Evolutionary conservation across 2,113 vertebrate species (phyloP).

Genomic region (Pseudopipra pipra): DNA sequence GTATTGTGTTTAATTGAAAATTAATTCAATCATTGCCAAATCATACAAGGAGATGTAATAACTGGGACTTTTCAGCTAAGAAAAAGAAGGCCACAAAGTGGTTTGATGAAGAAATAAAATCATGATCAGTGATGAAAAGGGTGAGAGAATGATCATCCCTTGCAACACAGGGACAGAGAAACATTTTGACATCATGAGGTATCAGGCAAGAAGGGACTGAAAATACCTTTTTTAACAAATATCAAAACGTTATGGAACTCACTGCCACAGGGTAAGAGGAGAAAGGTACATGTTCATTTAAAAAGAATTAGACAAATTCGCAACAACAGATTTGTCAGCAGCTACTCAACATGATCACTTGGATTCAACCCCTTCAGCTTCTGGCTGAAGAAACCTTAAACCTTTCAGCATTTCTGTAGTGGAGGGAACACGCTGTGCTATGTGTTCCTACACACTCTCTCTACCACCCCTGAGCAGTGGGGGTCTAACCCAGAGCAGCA

Average conservation of each 20-base stretch:
- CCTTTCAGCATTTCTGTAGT: not conserved
- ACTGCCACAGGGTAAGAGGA: not conserved
- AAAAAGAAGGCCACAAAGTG: not conserved
- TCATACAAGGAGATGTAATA: not conserved
- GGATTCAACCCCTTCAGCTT: not conserved
- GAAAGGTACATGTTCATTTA: not conserved
- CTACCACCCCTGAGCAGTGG: not conserved
- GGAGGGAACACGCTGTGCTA: not conserved
- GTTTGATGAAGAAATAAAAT: not conserved
- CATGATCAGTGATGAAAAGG: not conserved
- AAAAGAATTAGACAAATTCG: not conserved
- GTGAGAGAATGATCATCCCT: not conserved
- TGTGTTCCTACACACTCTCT: fast-evolving
- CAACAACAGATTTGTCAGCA: not conserved
- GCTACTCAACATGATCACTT: not conserved
- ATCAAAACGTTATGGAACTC: not conserved
- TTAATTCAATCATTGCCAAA: not conserved
- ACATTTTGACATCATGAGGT: not conserved
- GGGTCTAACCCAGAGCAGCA: not conserved
- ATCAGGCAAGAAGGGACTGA: not conserved
- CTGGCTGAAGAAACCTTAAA: not conserved
- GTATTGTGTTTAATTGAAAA: constrained; percentile 19
- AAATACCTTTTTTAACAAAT: not conserved
- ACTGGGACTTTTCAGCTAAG: not conserved
- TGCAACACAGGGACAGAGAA: not conserved